Percentiles rank a stretch among this genome's conserved stretches.
These are phyloP conservation scores for Caenorhabditis macrosperma DNA, from an alignment of 2,888 invertebrate genomes.

Conservation along the genomic window DNA sequence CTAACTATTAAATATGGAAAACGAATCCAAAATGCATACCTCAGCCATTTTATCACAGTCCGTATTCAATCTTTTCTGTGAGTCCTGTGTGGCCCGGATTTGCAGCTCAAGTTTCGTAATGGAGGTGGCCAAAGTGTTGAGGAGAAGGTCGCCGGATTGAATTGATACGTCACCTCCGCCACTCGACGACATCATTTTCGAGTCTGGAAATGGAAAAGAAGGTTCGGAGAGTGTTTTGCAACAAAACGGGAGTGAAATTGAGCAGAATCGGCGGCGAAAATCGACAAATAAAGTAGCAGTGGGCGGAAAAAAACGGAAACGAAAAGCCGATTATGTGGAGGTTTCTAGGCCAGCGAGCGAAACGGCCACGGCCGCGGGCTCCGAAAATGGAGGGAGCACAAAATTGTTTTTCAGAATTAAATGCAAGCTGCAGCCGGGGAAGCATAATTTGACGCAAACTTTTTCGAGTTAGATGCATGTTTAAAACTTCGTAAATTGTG, in stretches of 20 bases:
- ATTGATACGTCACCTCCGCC: conserved; percentile 49
- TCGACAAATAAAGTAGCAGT: conserved; percentile 39
- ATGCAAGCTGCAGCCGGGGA: no score
- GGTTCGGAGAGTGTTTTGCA: background rate
- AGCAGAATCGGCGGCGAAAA: background rate
- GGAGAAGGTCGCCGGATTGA: conserved; percentile 57
- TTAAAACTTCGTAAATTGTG: no score
- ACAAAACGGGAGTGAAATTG: background rate
- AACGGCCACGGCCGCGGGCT: conserved; percentile 1
- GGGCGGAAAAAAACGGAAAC: background rate
- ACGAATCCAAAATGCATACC: conserved; percentile 11
- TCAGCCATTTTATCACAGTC: conserved; percentile 58
- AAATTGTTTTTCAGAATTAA: no score
- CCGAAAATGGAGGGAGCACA: no score
- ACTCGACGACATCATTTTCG: conserved; percentile 53
- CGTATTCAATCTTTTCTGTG: conserved; percentile 50
- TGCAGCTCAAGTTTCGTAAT: conserved; percentile 54
- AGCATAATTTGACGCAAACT: no score
- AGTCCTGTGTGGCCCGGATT: conserved; percentile 47
- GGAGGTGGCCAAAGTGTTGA: conserved; percentile 50
- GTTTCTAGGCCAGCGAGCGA: background rate
- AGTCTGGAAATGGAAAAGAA: background rate
- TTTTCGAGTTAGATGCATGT: no score
- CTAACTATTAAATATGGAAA: no score
- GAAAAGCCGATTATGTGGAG: conserved; percentile 31